These are phyloP conservation scores for Apamea sordens DNA, from an alignment of 2,888 invertebrate genomes.

Conservation along the genomic window DNA sequence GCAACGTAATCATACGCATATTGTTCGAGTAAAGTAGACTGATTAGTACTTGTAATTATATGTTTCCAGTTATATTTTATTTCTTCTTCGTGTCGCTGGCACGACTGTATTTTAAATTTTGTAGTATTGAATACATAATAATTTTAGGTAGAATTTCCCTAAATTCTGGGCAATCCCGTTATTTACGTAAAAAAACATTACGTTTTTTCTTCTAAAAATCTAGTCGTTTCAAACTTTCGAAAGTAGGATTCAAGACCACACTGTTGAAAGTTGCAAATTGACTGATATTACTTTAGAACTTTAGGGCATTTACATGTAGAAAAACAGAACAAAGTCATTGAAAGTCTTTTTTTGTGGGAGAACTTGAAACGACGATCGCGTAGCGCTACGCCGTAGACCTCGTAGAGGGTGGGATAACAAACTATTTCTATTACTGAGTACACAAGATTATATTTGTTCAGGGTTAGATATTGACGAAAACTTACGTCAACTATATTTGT, in stretches of 20 bases:
- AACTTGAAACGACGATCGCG: conserved; percentile 38
- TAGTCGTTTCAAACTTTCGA: conserved; percentile 22
- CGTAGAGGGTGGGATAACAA: conserved; percentile 54
- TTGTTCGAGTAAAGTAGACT: background rate
- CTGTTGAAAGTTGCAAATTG: conserved; percentile 51
- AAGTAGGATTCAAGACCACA: conserved; percentile 40
- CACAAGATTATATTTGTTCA: conserved; percentile 57
- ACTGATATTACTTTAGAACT: conserved; percentile 59
- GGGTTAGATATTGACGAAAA: conserved; percentile 47
- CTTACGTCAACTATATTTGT: conserved; percentile 35
- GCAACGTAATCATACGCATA: conserved; percentile 7
- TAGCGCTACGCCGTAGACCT: conserved; percentile 62
- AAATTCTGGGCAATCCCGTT: background rate
- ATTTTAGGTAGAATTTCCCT: background rate
- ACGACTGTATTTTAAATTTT: too few relatives aligned
- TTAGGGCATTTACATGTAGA: conserved; percentile 49
- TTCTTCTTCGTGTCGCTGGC: too few relatives aligned
- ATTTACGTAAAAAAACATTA: conserved; percentile 19
- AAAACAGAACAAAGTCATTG: conserved; percentile 60
- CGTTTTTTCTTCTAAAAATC: conserved; percentile 5
- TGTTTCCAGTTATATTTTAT: background rate
- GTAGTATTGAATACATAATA: background rate
- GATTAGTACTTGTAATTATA: background rate
- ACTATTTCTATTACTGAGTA: conserved; percentile 57
- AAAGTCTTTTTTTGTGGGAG: conserved; percentile 56